Conservation (phyloP, 2,888 invertebrate species). For the Sicus ferrugineus region DNA sequence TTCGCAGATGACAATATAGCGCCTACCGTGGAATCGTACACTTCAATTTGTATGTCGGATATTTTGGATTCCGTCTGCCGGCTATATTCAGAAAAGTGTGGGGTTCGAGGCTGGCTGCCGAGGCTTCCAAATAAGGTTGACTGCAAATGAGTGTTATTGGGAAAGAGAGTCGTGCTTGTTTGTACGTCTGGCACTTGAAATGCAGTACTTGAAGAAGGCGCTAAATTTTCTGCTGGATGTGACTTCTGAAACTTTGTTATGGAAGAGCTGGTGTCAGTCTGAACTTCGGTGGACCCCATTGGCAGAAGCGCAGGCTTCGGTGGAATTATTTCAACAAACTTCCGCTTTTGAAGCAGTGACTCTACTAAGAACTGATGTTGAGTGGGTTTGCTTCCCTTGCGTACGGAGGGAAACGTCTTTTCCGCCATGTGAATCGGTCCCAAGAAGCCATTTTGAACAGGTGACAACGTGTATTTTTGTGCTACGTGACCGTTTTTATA, state of each 20-base stretch:
- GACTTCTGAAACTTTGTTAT: conserved; percentile 11
- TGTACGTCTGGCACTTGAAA: conserved; percentile 52
- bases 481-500: neutral
- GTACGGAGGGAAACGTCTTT: conserved; percentile 54
- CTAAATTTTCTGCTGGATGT: neutral
- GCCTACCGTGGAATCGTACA: conserved; percentile 61
- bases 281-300: conserved; percentile 14
- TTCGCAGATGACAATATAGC: conserved; percentile 61
- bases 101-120: neutral
- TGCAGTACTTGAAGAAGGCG: conserved; percentile 47
- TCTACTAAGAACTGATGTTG: conserved; percentile 35
- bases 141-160: conserved; percentile 36
- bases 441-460: conserved; percentile 56
- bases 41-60: conserved; percentile 61
- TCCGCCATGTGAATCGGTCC: conserved; percentile 62
- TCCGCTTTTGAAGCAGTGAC: conserved; percentile 44
- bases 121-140: conserved; percentile 13
- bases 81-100: conserved; percentile 14
- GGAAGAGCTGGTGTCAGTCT: conserved; percentile 5
- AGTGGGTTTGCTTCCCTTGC: conserved; percentile 30
- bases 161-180: conserved; percentile 48
- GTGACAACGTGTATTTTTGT: conserved; percentile 23
- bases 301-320: conserved; percentile 49
- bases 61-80: conserved; percentile 58
- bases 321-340: conserved; percentile 58